Conservation (phyloP, 2,888 invertebrate genomes). For the Caenorhabditis parvicauda region DNA sequence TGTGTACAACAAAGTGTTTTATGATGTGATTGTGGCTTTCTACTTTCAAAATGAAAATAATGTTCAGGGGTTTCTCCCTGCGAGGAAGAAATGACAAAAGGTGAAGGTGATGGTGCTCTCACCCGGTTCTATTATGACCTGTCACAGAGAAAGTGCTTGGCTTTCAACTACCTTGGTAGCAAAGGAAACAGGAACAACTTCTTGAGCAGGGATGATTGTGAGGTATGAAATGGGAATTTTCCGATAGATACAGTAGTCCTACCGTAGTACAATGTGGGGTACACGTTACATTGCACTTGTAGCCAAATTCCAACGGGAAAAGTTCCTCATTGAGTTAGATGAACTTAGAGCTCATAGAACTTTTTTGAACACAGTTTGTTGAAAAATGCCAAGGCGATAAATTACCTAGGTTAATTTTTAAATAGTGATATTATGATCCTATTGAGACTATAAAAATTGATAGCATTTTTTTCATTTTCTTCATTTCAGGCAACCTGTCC, state of each 20-base stretch:
- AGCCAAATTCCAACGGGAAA: too few relatives aligned
- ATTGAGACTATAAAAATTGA: neutral
- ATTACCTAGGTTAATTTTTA: too few relatives aligned
- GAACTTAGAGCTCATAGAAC: too few relatives aligned
- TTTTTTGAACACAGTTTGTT: too few relatives aligned
- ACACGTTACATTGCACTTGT: too few relatives aligned
- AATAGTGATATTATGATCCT: too few relatives aligned
- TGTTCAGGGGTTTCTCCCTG: constrained; percentile 46
- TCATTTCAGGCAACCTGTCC: constrained; percentile 40
- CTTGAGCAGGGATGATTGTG: constrained; percentile 51
- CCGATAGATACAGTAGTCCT: too few relatives aligned
- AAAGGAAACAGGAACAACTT: constrained; percentile 59
- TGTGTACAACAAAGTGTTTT: too few relatives aligned
- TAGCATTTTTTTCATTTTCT: neutral
- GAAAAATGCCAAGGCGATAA: too few relatives aligned
- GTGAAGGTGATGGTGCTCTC: constrained; percentile 45
- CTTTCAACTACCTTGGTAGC: constrained; percentile 54
- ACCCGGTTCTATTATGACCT: constrained; percentile 53
- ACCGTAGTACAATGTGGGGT: too few relatives aligned
- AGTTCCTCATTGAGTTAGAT: too few relatives aligned
- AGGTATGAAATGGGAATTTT: constrained; percentile 31
- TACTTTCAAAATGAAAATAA: neutral
- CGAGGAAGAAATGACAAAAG: constrained; percentile 49
- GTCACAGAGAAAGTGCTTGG: constrained; percentile 40
- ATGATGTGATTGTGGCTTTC: too few relatives aligned